Percentiles rank a stretch among this genome's conserved stretches.
Conservation (phyloP, 2,888 invertebrate genomes). For the Monochamus alternatus region DNA sequence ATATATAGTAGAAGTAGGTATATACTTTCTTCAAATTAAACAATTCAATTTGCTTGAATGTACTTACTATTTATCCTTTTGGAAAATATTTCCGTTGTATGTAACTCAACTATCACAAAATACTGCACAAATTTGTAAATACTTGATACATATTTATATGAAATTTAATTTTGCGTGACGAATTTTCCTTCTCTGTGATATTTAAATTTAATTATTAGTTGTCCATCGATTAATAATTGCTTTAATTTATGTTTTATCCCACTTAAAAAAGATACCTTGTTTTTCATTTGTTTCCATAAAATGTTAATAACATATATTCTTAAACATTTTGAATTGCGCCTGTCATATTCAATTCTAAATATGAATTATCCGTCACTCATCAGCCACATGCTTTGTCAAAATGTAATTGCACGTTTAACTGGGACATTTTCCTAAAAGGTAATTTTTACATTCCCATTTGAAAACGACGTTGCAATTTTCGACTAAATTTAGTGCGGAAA, state of each 20-base stretch:
- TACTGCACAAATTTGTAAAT: not conserved
- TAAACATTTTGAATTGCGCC: constrained; percentile 8
- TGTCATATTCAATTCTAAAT: not conserved
- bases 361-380: not conserved
- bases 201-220: constrained; percentile 20
- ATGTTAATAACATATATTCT: constrained; percentile 7
- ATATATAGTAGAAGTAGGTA: too few species aligned
- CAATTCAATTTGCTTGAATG: not conserved
- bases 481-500: too few species aligned
- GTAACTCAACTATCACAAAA: not conserved
- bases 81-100: not conserved
- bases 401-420: not conserved
- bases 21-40: too few species aligned
- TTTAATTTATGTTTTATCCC: constrained; percentile 5
- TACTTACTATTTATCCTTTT: not conserved
- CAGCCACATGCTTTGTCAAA: not conserved
- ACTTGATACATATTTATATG: constrained; percentile 25
- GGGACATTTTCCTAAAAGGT: too few species aligned
- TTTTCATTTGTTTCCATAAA: constrained; percentile 12
- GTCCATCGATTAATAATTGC: constrained; percentile 18
- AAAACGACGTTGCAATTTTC: too few species aligned
- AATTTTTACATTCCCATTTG: too few species aligned
- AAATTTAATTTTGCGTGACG: constrained; percentile 29
- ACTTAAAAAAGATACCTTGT: not conserved
- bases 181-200: constrained; percentile 4